Evolutionary conservation across 1,140 invertebrate genomes (phyloP).

Genomic region (Neodiprion fabricii): DNA sequence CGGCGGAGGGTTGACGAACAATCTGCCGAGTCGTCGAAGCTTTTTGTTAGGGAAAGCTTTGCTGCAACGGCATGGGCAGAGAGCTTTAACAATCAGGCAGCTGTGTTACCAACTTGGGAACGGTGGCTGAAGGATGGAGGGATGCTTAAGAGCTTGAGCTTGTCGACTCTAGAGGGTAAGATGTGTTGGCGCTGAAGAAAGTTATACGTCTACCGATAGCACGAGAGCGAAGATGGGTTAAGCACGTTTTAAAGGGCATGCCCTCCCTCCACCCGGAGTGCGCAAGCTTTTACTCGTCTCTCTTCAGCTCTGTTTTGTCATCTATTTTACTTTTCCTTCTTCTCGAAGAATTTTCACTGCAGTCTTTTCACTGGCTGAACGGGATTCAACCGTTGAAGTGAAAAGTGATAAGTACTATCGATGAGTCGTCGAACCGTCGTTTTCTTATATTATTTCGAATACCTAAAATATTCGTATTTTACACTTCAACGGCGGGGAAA

Average conservation of each 20-base stretch:
- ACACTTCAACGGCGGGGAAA: too few relatives aligned
- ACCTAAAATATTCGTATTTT: too few relatives aligned
- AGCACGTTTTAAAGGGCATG: conserved; percentile 37
- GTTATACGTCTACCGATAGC: conserved; percentile 22
- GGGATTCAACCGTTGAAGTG: too few relatives aligned
- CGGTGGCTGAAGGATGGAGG: not conserved
- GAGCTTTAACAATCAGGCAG: not conserved
- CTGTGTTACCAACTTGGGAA: conserved; percentile 5
- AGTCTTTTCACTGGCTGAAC: too few relatives aligned
- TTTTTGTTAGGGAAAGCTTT: not conserved
- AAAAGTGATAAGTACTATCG: too few relatives aligned
- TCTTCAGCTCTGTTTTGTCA: conserved; percentile 11
- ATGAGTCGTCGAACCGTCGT: too few relatives aligned
- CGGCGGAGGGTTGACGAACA: not conserved
- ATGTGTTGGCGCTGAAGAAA: conserved; percentile 29
- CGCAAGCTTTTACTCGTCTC: conserved; percentile 20
- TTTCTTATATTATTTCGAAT: too few relatives aligned
- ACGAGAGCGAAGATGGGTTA: conserved; percentile 29
- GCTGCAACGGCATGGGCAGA: not conserved
- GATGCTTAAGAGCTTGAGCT: not conserved
- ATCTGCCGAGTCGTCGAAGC: not conserved
- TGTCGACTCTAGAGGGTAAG: conserved; percentile 27
- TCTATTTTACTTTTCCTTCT: conserved; percentile 2
- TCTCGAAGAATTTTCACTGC: not conserved
- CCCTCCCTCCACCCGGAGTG: conserved; percentile 30